Percentiles rank a stretch among this genome's conserved stretches.
These are phyloP conservation scores for Balearica regulorum DNA, from an alignment of 2,797 vertebrate genomes.

Conservation along the genomic window DNA sequence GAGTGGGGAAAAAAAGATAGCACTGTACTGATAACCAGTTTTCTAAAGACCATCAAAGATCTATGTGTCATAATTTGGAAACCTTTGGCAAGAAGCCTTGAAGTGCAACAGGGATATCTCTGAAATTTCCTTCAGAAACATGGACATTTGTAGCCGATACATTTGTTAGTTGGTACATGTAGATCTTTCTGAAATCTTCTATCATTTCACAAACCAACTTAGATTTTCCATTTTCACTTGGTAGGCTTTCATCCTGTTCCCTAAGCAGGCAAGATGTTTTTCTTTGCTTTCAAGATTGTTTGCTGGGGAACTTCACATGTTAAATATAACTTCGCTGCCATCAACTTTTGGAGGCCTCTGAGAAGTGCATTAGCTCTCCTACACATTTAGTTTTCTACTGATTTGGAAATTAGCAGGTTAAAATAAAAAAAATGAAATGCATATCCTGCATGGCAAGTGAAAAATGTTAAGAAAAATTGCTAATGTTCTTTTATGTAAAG, in stretches of 20 bases:
- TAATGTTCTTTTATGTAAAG: background rate
- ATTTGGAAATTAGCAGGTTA: background rate
- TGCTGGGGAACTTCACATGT: background rate
- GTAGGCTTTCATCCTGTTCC: background rate
- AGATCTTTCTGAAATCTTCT: background rate
- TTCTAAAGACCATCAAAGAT: background rate
- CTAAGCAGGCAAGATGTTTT: background rate
- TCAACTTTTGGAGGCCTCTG: background rate
- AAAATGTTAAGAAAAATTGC: background rate
- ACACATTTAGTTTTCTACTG: background rate
- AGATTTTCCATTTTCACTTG: background rate
- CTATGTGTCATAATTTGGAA: background rate
- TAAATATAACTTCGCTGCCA: background rate
- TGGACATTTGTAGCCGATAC: background rate
- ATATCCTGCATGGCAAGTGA: background rate
- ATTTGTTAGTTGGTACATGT: background rate
- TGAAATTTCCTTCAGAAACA: background rate
- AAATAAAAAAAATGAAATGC: background rate
- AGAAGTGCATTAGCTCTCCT: background rate
- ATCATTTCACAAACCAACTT: background rate
- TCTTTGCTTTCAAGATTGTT: background rate
- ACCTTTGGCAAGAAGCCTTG: background rate
- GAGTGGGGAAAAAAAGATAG: background rate
- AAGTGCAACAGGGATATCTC: background rate
- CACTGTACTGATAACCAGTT: background rate